These are phyloP conservation scores for Caenorhabditis zanzibari DNA, from an alignment of 2,888 invertebrate genomes.

Conservation along the genomic window DNA sequence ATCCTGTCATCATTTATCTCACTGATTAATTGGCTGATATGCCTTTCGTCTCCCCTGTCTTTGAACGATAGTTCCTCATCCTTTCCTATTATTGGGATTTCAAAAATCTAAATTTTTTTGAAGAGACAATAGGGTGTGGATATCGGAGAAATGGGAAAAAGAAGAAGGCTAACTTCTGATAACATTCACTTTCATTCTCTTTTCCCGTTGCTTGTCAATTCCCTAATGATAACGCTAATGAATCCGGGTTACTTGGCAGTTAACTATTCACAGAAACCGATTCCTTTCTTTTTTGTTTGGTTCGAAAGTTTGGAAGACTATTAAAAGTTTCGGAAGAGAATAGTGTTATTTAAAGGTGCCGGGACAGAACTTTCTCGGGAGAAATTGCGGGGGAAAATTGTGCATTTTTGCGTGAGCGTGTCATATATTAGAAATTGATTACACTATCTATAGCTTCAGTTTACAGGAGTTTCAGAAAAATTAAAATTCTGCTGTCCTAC, in stretches of 20 bases:
- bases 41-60: conserved; percentile 2
- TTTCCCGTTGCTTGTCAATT: conserved; percentile 11
- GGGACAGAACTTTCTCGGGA: too few species aligned
- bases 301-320: too few species aligned
- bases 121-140: background rate
- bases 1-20: conserved; percentile 56
- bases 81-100: conserved; percentile 8
- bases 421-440: too few species aligned
- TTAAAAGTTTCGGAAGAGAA: too few species aligned
- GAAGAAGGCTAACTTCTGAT: conserved; percentile 44
- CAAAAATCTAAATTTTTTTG: background rate
- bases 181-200: conserved; percentile 40
- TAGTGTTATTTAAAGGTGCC: too few species aligned
- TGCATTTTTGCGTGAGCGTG: too few species aligned
- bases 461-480: too few species aligned
- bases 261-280: background rate
- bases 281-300: background rate
- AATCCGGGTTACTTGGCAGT: conserved; percentile 56
- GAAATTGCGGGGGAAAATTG: too few species aligned
- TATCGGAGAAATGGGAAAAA: background rate
- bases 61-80: background rate
- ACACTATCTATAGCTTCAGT: too few species aligned
- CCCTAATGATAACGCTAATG: conserved; percentile 8
- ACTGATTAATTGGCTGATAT: conserved; percentile 56
- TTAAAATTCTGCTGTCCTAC: too few species aligned